Percentiles rank a stretch among this genome's conserved stretches.
phyloP scores from a whole-genome alignment of 2,797 vertebrate genomes.

The Amblyopsis hoosieri region DNA sequence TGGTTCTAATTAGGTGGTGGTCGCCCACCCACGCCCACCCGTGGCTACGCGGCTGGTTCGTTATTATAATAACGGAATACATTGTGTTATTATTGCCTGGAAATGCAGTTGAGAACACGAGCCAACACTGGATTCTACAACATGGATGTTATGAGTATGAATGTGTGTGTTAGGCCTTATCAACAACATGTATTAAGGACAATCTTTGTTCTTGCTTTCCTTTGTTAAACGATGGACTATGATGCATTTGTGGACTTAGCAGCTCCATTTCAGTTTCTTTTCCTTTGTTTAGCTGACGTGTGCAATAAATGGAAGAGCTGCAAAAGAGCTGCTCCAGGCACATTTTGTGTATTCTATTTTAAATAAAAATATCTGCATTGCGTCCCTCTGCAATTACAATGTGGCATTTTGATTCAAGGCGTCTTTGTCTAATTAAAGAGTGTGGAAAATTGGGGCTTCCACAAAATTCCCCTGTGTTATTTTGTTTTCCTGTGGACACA shows the following conservation, averaged over 20 bases:
- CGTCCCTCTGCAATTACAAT: slow-evolving; percentile 12
- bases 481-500: no score
- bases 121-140: slow-evolving; percentile 19
- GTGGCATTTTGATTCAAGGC: slow-evolving; percentile 12
- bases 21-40: no score
- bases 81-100: slow-evolving; percentile 31
- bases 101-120: slow-evolving; percentile 48
- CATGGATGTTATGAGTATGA: not conserved
- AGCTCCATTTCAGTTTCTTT: slow-evolving; percentile 21
- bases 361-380: slow-evolving; percentile 8
- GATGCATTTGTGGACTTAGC: slow-evolving; percentile 29
- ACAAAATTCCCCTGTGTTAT: slow-evolving; percentile 9
- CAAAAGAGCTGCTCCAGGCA: slow-evolving; percentile 11
- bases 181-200: slow-evolving; percentile 10
- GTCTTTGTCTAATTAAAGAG: slow-evolving; percentile 7
- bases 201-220: slow-evolving; percentile 34
- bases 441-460: not conserved
- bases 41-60: no score
- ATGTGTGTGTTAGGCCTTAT: slow-evolving; percentile 6
- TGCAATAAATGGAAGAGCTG: slow-evolving; percentile 19
- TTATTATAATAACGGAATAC: slow-evolving; percentile 27
- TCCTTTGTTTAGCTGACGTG: slow-evolving; percentile 13
- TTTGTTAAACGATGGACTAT: slow-evolving; percentile 48
- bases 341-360: slow-evolving; percentile 16
- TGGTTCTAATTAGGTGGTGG: no score